Evolutionary conservation across 2,888 invertebrate genomes (phyloP).

Genomic region (Colletes collaris): DNA sequence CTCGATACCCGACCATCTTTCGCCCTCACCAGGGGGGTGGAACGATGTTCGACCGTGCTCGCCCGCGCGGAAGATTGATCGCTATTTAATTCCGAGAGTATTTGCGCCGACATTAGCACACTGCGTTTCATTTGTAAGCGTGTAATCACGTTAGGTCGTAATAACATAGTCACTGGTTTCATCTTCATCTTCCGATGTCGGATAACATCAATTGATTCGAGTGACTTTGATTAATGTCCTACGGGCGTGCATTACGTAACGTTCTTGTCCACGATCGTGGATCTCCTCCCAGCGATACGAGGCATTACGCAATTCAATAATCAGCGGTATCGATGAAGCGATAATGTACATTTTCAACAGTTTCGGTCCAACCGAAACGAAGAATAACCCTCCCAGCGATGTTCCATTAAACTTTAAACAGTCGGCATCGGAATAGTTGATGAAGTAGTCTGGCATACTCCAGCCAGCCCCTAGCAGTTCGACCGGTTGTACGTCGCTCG

Average conservation of each 20-base stretch:
- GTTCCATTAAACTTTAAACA: not conserved
- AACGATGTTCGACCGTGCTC: slow-evolving; percentile 11
- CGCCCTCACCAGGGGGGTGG: not conserved
- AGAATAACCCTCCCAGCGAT: not conserved
- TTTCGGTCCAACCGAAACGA: no score
- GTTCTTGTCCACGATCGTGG: not conserved
- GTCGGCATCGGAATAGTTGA: not conserved
- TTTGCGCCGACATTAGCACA: slow-evolving; percentile 33
- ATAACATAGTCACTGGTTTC: slow-evolving; percentile 6
- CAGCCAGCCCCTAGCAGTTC: slow-evolving; percentile 3
- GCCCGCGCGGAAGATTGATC: slow-evolving; percentile 38
- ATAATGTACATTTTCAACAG: no score
- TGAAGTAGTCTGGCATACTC: not conserved
- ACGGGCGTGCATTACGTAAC: not conserved
- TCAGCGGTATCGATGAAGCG: no score
- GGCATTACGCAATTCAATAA: no score
- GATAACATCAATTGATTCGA: slow-evolving; percentile 12
- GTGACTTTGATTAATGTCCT: slow-evolving; percentile 19
- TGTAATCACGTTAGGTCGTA: slow-evolving; percentile 14
- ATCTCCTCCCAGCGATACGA: not conserved
- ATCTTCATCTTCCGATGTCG: slow-evolving; percentile 10
- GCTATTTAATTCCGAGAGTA: slow-evolving; percentile 44
- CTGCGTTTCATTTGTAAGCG: slow-evolving; percentile 6
- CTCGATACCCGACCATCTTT: slow-evolving; percentile 31
- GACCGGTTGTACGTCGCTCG: slow-evolving; percentile 12